Evolutionary conservation across 2,113 vertebrate genomes (phyloP).

Genomic region (Clarias batrachus): DNA sequence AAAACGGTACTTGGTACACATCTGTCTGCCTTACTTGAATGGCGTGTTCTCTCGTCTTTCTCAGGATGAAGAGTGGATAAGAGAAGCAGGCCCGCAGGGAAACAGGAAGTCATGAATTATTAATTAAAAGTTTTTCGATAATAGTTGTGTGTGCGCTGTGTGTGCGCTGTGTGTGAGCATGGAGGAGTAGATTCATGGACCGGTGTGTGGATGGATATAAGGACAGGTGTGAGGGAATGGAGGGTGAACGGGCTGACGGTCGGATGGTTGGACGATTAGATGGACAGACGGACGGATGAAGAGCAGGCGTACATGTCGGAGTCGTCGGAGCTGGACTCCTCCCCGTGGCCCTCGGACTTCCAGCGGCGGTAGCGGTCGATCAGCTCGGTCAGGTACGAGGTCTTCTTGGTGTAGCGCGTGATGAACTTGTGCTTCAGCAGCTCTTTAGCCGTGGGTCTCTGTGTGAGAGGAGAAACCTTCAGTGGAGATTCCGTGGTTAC

Average conservation of each 20-base stretch:
- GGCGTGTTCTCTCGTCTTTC: too few relatives aligned
- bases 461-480: conserved; percentile 35
- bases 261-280: not conserved
- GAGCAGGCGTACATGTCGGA: conserved; percentile 83
- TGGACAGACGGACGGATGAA: not conserved
- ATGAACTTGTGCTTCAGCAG: conserved; percentile 98
- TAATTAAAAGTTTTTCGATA: too few relatives aligned
- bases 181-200: too few relatives aligned
- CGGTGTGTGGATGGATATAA: not conserved
- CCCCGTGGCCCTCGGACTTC: conserved; percentile 94
- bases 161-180: not conserved
- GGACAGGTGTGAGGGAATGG: not conserved
- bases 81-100: too few relatives aligned
- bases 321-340: conserved; percentile 96
- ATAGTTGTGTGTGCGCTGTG: too few relatives aligned
- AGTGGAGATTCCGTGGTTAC: not conserved
- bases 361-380: conserved; percentile 93
- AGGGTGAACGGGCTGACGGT: not conserved
- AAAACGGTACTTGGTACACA: too few relatives aligned
- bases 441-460: conserved; percentile 97
- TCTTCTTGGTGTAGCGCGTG: conserved; percentile 98
- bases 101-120: too few relatives aligned
- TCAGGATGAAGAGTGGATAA: too few relatives aligned
- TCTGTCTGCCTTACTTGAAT: too few relatives aligned
- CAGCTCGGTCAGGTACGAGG: conserved; percentile 93